Base-by-base conservation (phyloP, 1,140 invertebrate genomes). In the Drosophila pseudoananassae region DNA sequence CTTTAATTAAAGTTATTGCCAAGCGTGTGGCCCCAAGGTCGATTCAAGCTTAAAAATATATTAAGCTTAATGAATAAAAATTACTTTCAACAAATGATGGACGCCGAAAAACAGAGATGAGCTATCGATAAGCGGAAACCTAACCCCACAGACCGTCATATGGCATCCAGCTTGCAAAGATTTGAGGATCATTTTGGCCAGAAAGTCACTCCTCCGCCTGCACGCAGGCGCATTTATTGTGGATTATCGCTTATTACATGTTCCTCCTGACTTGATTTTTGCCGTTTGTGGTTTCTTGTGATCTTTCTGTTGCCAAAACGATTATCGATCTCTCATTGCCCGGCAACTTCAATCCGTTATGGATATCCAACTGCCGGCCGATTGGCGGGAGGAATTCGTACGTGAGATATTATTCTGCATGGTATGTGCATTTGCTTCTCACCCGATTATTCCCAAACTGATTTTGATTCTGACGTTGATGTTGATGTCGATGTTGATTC, bases 171-270 rank as follows among this genome's bases (percentile, higher is more conserved):
- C 49, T 69, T 53, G 25, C 5, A 2, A 7, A 49, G 45, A 31
- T 47, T 40, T 47, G 25, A 47, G 43, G 64, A 68, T 56, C 63
- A 25, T 1, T 68, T 57, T 57, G 25, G 9, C 53, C 52, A 4
- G 38, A 23, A 53, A 23, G 25, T 17, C 31, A 47, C 60, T 64
- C 52, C 31, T 56, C 10, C 20, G 17, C 27, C 31, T 80, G 74
- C 76, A 81, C 78, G 69, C 56, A 85, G 80, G 78, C 78, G 65
- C 74, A 85, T 78, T 75, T 84, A 76, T 64, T 77, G 78, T 75
- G 71, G 71, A 75, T 75, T 75, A 75, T 75, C 71, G 71, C 71
- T 75, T 74, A 75, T 75, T 75, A 77, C 57, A 76, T 50, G 63
- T 68, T 73, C 49, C 40, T 27, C 49, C 45, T 20, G 64, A 69